phyloP scores from a whole-genome alignment of 2,113 vertebrate species.

The Muntiacus muntjak region DNA sequence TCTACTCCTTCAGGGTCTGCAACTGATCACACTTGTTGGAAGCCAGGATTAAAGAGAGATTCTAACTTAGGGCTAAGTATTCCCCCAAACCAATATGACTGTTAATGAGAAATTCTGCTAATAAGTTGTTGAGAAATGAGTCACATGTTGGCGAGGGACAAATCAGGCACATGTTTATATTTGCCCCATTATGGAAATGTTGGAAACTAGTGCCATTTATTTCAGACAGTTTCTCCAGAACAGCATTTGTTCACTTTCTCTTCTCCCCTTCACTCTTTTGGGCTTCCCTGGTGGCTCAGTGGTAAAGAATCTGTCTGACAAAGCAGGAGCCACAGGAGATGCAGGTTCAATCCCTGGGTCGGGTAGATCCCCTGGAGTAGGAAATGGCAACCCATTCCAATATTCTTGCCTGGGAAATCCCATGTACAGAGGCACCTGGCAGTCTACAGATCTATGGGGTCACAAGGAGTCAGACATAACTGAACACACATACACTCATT shows the following conservation, averaged over 20 bases:
- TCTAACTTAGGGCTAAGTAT: not conserved
- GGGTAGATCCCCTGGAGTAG: not conserved
- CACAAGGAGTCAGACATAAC: not conserved
- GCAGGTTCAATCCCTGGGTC: not conserved
- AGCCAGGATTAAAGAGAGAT: not conserved
- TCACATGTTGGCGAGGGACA: not conserved
- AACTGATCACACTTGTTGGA: not conserved
- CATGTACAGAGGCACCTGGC: not conserved
- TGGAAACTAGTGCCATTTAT: not conserved
- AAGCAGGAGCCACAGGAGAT: not conserved
- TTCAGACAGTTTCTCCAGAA: not conserved
- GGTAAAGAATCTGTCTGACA: not conserved
- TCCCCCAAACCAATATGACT: not conserved
- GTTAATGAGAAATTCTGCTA: not conserved
- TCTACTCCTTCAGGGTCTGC: not conserved
- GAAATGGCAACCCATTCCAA: not conserved
- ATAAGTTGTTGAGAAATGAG: not conserved
- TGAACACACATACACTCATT: not conserved
- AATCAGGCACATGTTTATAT: not conserved
- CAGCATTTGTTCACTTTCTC: not conserved
- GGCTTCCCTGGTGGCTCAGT: not conserved
- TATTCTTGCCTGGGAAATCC: not conserved
- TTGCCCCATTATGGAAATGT: not conserved
- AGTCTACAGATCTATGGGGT: not conserved
- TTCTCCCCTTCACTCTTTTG: not conserved